Base-by-base conservation (phyloP, 1,140 invertebrate species). In the Calosoma granatense region DNA sequence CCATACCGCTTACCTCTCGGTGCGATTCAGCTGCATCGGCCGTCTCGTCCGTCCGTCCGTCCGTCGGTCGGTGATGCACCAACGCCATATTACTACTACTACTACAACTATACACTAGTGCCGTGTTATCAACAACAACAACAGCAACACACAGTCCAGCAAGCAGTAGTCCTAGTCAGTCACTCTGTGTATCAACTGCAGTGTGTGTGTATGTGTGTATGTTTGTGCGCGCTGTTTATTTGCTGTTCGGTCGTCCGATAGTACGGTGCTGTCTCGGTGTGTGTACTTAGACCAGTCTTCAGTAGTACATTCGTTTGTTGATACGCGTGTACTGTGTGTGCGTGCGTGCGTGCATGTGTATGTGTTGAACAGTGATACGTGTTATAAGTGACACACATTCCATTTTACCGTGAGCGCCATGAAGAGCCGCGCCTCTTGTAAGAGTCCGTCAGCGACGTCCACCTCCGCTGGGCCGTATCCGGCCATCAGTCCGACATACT, bases 401-500 rank as follows among this genome's bases (percentile, higher is more conserved):
- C n/a, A n/a, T n/a, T n/a, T n/a, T n/a, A n/a, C n/a, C n/a, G n/a
- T n/a, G 17, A 47, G 43, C 60, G 59, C 30, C 59, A 65, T 65
- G 64, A 59, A 53, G 58, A 53, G 19, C 22, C 39, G 55, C 58
- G 53, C 54, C 65, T 61, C 62, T 53, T 69, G 67, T 65, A 71
- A 70, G 60, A 67, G 66, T 58, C 43, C 56, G 26, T 64, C 63
- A 61, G 53, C 63, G 59, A 63, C 63, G 58, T 54, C 65, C 64
- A 62, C 67, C 68, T 57, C 55, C 57, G 59, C 30, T 51, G 53
- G 53, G 53, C 61, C 57, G 60, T 88, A 87, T 76, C 85, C 85
- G 64, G 79, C 85, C 60, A 88, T 88, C 75, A 86, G 81, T 74
- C 81, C 84, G 67, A 81, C 84, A 67, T 88, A 88, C 71, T 88